Conservation (phyloP, 1,140 invertebrate species). For the Drosophila teissieri region DNA sequence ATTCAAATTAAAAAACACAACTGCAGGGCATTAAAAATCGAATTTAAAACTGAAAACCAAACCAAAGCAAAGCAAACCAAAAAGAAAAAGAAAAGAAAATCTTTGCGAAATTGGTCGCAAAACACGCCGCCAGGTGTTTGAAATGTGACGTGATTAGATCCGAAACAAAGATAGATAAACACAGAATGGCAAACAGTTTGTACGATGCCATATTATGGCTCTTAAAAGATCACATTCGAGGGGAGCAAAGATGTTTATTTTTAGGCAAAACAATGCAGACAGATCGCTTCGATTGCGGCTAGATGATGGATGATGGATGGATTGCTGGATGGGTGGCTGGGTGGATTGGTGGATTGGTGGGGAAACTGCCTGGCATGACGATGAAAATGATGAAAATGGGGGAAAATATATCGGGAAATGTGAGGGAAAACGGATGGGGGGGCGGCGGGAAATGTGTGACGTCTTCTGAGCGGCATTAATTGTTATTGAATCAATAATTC, state of each 20-base stretch:
- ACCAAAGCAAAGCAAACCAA: too few species aligned
- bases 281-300: slow-evolving; percentile 69
- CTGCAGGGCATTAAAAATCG: slow-evolving; percentile 15
- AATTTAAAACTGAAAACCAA: slow-evolving; percentile 10
- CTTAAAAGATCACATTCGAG: slow-evolving; percentile 38
- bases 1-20: slow-evolving; percentile 24
- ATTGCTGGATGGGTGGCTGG: slow-evolving; percentile 16
- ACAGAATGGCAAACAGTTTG: slow-evolving; percentile 29
- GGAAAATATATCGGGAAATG: neutral
- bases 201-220: neutral
- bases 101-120: slow-evolving; percentile 26
- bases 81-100: slow-evolving; percentile 13
- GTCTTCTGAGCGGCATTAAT: slow-evolving; percentile 42
- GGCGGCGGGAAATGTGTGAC: slow-evolving; percentile 21
- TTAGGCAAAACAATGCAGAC: slow-evolving; percentile 74
- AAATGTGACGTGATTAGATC: slow-evolving; percentile 57
- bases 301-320: slow-evolving; percentile 61
- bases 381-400: slow-evolving; percentile 17
- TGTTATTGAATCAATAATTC: slow-evolving; percentile 48
- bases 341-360: neutral
- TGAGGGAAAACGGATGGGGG: slow-evolving; percentile 7
- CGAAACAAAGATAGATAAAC: slow-evolving; percentile 29
- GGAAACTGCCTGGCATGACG: slow-evolving; percentile 1
- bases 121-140: slow-evolving; percentile 62
- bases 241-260: slow-evolving; percentile 59